A percentile compares a stretch with the other conserved stretches of the same genome.
Evolutionary conservation across 2,113 vertebrate species (phyloP).

Genomic region (Hippocampus abdominalis): DNA sequence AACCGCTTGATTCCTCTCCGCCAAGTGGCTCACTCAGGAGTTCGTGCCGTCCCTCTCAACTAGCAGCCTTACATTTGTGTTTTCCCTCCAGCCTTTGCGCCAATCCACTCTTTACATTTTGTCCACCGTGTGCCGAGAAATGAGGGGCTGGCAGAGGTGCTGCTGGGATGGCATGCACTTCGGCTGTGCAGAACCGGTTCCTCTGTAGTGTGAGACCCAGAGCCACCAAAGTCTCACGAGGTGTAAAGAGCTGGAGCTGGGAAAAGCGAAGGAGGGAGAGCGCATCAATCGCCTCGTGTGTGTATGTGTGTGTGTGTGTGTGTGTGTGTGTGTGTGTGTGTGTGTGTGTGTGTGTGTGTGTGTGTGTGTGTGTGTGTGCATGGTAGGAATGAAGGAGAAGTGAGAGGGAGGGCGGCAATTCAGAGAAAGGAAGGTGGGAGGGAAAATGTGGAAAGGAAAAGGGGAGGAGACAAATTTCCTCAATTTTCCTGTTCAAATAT

Average conservation of each 20-base stretch:
- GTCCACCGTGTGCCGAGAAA: slow-evolving; percentile 24
- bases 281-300: slow-evolving; percentile 57
- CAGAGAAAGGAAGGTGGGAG: slow-evolving; percentile 62
- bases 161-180: slow-evolving; percentile 37
- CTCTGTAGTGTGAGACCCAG: slow-evolving; percentile 35
- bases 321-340: slow-evolving; percentile 26
- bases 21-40: slow-evolving; percentile 45
- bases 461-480: slow-evolving; percentile 66
- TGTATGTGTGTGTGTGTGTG: slow-evolving; percentile 25
- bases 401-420: slow-evolving; percentile 56
- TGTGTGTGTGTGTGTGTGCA: slow-evolving; percentile 36
- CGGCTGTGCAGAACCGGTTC: slow-evolving; percentile 55
- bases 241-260: slow-evolving; percentile 45
- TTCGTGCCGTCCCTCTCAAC: slow-evolving; percentile 50
- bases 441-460: slow-evolving; percentile 59
- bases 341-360: slow-evolving; percentile 6
- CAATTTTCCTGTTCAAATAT: slow-evolving; percentile 59
- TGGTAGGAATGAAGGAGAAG: slow-evolving; percentile 56
- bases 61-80: slow-evolving; percentile 60
- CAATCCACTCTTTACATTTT: slow-evolving; percentile 40
- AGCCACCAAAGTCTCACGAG: slow-evolving; percentile 54
- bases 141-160: slow-evolving; percentile 27
- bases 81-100: slow-evolving; percentile 47
- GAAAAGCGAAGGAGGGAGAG: slow-evolving; percentile 52
- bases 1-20: slow-evolving; percentile 52